Percentiles rank a stretch among this genome's conserved stretches.
Conservation (phyloP, 2,113 vertebrate species). For the Austrofundulus limnaeus region DNA sequence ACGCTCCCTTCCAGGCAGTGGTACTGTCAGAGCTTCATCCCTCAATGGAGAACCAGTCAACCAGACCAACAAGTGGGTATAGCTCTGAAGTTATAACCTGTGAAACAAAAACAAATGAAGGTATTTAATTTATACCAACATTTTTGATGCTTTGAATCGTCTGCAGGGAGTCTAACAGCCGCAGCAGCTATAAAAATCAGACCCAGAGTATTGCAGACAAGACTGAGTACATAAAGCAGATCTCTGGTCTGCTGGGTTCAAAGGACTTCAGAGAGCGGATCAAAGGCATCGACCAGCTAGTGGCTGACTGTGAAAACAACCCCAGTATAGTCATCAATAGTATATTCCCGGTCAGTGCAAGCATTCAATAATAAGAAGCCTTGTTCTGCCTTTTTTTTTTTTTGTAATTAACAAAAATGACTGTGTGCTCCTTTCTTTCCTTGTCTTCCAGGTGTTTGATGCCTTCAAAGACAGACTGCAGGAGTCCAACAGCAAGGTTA, state of each 20-base stretch:
- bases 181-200: constrained; percentile 72
- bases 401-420: not conserved
- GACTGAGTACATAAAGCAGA: constrained; percentile 82
- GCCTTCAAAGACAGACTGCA: constrained; percentile 88
- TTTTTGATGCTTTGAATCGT: constrained; percentile 9
- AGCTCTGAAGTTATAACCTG: constrained; percentile 1
- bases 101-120: not conserved
- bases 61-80: constrained; percentile 79
- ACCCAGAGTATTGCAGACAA: constrained; percentile 82
- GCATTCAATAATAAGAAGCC: not conserved
- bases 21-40: constrained; percentile 83
- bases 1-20: constrained; percentile 80
- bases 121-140: not conserved
- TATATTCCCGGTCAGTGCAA: constrained; percentile 83
- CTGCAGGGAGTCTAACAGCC: constrained; percentile 77
- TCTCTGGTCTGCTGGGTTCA: constrained; percentile 80
- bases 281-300: constrained; percentile 85
- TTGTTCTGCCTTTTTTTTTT: not conserved
- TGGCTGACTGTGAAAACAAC: constrained; percentile 83
- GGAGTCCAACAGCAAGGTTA: constrained; percentile 95
- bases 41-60: constrained; percentile 82
- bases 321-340: constrained; percentile 83
- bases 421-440: not conserved
- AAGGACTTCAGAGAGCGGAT: constrained; percentile 91
- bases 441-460: constrained; percentile 85